Base-by-base conservation (phyloP, 2,888 invertebrate species). In the Gandaritis pyraliata region DNA sequence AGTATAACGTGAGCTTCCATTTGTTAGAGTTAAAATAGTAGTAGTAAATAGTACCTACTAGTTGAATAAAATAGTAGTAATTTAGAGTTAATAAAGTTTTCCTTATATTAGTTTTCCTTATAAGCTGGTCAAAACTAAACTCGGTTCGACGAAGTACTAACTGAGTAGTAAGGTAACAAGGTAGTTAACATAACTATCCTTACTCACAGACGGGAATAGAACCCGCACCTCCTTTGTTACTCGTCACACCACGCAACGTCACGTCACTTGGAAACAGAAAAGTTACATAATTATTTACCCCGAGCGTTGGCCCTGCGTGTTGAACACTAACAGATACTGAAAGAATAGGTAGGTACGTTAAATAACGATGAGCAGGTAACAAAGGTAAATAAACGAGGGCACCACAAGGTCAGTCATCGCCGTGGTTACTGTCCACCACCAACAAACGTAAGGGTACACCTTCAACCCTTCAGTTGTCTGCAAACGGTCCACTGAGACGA, bases 401-500 rank as follows among this genome's bases (percentile, higher is more conserved):
- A 73, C 73, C 71, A 74, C 85, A 91, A 91, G 91, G 91, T 76
- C 85, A 76, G 69, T 36, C 76, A 85, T 92, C 81, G 74, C 87
- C 90, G 76, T 85, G 90, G 91, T 76, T 78, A 92, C 91, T 66
- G 73, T 67, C 72, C 38, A 62, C 79, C 82, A 87, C 81, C 39
- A 62, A 88, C 88, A 88, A 52, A 62, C 62, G 54, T 41, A 71
- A 70, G 64, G 71, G 67, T 66, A 66, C 70, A 68, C 70, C 72
- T 68, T 64, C 62, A 51, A 56, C 65, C 65, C 59, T 43, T 59
- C 65, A 68, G 71, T 58, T 61, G 64, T 66, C 61, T 10, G 43
- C 47, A 15, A 50, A 51, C 59, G 53, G 61, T 29, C 23, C 54
- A 36, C 48, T 47, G 29, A 57, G 63, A 39, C 49, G 38, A 13